Conservation (phyloP, 2,797 vertebrate species). For the Helarctos malayanus region DNA sequence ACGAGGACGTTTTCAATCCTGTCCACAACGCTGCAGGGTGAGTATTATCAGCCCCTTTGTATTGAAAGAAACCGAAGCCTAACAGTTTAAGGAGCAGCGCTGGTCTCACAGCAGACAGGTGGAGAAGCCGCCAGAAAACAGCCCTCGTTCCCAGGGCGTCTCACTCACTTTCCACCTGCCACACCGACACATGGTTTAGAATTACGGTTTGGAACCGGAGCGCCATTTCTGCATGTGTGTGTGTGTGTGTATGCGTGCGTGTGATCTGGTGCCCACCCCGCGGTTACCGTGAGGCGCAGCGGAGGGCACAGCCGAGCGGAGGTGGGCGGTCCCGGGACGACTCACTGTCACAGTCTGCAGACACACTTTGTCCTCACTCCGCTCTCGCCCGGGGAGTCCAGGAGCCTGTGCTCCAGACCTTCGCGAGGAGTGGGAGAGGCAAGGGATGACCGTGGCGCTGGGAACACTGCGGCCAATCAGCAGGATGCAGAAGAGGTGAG, state of each 20-base stretch:
- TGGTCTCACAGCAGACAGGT: background rate
- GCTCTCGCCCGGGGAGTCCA: background rate
- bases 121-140: background rate
- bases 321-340: too few species aligned
- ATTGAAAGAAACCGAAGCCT: background rate
- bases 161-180: background rate
- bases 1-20: background rate
- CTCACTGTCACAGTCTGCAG: background rate
- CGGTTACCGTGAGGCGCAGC: background rate
- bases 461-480: background rate
- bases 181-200: accelerated
- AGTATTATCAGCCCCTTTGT: accelerated
- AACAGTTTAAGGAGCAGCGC: accelerated
- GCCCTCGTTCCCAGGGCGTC: background rate
- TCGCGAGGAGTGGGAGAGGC: background rate
- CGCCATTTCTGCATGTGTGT: background rate
- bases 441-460: accelerated
- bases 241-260: too few species aligned
- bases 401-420: background rate
- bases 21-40: accelerated
- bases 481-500: accelerated
- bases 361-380: background rate
- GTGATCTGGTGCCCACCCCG: background rate
- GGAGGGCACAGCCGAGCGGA: too few species aligned
- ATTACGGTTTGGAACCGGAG: background rate